Conservation (phyloP, 2,113 vertebrate genomes). For the Malurus melanocephalus region DNA sequence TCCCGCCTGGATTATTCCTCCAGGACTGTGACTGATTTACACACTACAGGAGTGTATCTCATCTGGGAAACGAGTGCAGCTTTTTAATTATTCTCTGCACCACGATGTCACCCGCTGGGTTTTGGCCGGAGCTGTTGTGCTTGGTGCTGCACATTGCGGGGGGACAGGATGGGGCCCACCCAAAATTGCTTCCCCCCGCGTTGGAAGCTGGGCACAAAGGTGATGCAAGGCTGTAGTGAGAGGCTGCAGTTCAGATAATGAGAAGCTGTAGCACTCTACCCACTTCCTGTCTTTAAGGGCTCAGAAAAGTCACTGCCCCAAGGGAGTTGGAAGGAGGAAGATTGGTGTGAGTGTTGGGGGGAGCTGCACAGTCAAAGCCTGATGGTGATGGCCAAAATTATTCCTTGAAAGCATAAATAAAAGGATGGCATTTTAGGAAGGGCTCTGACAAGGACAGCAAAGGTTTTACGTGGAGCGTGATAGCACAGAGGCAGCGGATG, state of each 20-base stretch:
- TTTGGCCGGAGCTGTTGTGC: neutral
- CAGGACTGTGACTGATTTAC: conserved; percentile 58
- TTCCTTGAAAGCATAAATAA: neutral
- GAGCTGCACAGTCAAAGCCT: neutral
- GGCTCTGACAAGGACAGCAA: neutral
- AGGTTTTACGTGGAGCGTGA: neutral
- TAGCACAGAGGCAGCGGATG: accelerated
- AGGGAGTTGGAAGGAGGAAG: neutral
- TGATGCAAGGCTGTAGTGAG: neutral
- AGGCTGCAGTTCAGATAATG: neutral
- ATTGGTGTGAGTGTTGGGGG: neutral
- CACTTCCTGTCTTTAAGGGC: neutral
- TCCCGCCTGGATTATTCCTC: conserved; percentile 47
- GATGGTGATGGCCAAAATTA: neutral
- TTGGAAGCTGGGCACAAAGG: neutral
- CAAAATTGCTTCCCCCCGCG: neutral
- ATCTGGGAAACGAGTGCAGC: neutral
- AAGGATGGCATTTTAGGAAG: neutral
- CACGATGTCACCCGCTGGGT: neutral
- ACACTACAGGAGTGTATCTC: conserved; percentile 45
- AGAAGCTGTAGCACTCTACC: neutral
- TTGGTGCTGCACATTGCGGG: neutral
- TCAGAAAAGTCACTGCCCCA: neutral
- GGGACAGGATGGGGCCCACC: neutral
- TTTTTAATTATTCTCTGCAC: conserved; percentile 52